Conservation (phyloP, 2,888 invertebrate genomes). For the Platerodrilus igneus region DNA sequence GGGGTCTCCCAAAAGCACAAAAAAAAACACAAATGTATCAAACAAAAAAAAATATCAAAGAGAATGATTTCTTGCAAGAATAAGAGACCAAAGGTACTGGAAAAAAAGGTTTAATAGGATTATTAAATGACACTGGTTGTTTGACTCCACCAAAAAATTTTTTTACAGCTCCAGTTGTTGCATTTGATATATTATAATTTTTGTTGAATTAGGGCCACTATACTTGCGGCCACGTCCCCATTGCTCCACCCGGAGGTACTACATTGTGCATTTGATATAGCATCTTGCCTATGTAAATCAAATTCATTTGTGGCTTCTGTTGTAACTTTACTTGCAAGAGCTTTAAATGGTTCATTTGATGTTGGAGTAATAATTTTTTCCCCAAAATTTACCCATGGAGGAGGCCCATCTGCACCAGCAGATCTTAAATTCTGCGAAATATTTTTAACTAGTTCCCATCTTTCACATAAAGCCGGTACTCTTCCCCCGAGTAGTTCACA, state of each 20-base stretch:
- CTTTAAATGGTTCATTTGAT: slow-evolving; percentile 65
- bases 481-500: slow-evolving; percentile 77
- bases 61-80: too few species aligned
- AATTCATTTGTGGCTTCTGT: slow-evolving; percentile 69
- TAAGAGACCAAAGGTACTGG: too few species aligned
- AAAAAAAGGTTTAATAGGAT: too few species aligned
- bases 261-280: too few species aligned
- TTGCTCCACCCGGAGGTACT: too few species aligned
- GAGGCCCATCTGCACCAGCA: slow-evolving; percentile 72
- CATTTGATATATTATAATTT: too few species aligned
- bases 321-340: slow-evolving; percentile 57
- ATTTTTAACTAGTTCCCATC: slow-evolving; percentile 71
- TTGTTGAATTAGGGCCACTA: too few species aligned
- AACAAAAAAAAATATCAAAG: too few species aligned
- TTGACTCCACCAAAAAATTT: slow-evolving; percentile 55
- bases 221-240: too few species aligned
- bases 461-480: slow-evolving; percentile 77
- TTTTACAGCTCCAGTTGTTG: slow-evolving; percentile 60
- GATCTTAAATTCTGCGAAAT: slow-evolving; percentile 29
- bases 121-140: too few species aligned
- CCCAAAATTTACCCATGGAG: slow-evolving; percentile 90
- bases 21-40: too few species aligned
- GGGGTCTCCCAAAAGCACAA: too few species aligned
- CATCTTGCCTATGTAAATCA: slow-evolving; percentile 83
- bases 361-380: slow-evolving; percentile 61